These are phyloP conservation scores for Nomada ferruginata DNA, from an alignment of 2,888 invertebrate genomes.

Conservation along the genomic window DNA sequence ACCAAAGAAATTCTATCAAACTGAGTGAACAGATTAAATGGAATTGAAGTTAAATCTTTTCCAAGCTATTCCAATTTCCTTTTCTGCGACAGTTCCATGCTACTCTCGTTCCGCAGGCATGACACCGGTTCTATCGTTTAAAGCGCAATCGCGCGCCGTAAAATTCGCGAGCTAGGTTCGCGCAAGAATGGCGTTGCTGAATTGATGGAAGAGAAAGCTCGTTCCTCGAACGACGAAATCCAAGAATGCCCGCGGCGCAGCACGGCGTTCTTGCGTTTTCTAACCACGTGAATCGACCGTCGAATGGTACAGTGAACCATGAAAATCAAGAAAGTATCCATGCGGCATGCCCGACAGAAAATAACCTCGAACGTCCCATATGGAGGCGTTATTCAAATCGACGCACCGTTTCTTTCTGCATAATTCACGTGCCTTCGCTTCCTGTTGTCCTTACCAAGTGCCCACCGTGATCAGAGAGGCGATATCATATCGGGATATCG, in stretches of 20 bases:
- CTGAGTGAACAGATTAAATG: too few relatives aligned
- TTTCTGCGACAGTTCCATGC: too few relatives aligned
- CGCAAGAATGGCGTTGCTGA: slow-evolving; percentile 38
- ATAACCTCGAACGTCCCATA: neutral
- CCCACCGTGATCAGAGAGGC: neutral
- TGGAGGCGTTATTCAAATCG: neutral
- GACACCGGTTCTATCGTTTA: neutral
- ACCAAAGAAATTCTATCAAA: too few relatives aligned
- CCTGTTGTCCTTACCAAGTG: neutral
- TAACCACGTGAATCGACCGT: slow-evolving; percentile 38
- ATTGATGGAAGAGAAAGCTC: slow-evolving; percentile 60
- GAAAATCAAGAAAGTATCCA: slow-evolving; percentile 28
- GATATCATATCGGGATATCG: neutral
- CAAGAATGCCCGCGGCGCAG: slow-evolving; percentile 7
- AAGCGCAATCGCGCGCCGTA: neutral
- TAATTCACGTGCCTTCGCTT: neutral
- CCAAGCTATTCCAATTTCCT: neutral
- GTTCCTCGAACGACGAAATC: slow-evolving; percentile 53
- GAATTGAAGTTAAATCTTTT: neutral
- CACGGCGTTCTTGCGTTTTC: slow-evolving; percentile 23
- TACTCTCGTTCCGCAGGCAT: slow-evolving; percentile 17
- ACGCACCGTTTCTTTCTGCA: neutral
- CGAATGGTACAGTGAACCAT: neutral
- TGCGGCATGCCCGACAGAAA: neutral
- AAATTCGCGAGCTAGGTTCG: slow-evolving; percentile 28